Conservation (phyloP, 2,888 invertebrate genomes). For the Gonocerus acuteangulatus region DNA sequence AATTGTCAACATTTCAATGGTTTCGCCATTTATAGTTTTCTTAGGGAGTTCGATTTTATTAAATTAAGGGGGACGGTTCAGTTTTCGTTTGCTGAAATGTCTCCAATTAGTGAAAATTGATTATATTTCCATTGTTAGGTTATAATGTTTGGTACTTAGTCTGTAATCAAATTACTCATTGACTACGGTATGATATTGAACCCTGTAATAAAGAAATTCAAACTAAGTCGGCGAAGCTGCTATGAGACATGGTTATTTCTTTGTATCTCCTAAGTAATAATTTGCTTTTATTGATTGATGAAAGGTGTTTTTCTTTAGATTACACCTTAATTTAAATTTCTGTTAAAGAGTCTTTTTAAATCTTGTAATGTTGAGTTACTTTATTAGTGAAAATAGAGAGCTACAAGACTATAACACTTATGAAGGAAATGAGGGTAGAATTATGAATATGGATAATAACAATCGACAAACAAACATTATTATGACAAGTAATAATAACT, state of each 20-base stretch:
- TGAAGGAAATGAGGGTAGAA: constrained; percentile 28
- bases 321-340: not conserved
- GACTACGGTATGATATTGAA: constrained; percentile 21
- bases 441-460: constrained; percentile 28
- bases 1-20: constrained; percentile 37
- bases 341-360: not conserved
- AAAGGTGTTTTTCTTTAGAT: constrained; percentile 14
- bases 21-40: constrained; percentile 6
- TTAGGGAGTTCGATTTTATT: too few species aligned
- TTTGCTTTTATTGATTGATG: constrained; percentile 22
- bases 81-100: not conserved
- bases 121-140: not conserved
- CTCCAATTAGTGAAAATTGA: not conserved
- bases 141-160: constrained; percentile 22
- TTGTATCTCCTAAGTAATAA: constrained; percentile 11
- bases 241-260: constrained; percentile 11
- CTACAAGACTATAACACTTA: constrained; percentile 36
- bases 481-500: constrained; percentile 35
- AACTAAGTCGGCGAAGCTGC: not conserved
- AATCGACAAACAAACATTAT: constrained; percentile 33
- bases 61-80: too few species aligned
- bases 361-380: constrained; percentile 33
- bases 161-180: constrained; percentile 24
- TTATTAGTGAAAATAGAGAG: constrained; percentile 36
- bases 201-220: constrained; percentile 5